Evolutionary conservation across 30 jellyfish, hydroid and myxozoan species (phyloP), one percentile per base, ranked within the genome.

Genomic region (Aurelia coerulea): DNA sequence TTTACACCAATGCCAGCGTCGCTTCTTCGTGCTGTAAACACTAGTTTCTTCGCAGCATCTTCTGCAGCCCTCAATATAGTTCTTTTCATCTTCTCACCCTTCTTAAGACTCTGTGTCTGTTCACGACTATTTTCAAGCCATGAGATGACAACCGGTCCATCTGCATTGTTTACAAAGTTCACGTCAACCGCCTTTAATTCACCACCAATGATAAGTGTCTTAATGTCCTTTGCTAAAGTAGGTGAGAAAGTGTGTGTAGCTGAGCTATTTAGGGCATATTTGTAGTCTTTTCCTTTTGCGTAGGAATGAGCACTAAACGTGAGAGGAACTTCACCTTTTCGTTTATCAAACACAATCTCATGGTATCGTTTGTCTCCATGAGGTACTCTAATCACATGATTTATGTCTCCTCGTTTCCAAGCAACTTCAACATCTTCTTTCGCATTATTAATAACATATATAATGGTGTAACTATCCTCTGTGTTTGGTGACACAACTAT

Each of bases 41-140:
- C 53, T 5, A 73, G 53, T 41, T 81, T 68, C 18, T 60, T 63
- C 4, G 59, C 53, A 51, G 68, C 54, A 50, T 74, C 69, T 2
- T 18, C 63, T 16, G 76, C 77, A 16, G 42, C 18, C 66, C 51
- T 15, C 9, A 66, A 35, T 2, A 84, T 52, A 4, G 53, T 67
- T 50, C 50, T 59, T 31, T 46, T 50, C 10, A 10, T 37, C 3
- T 2, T 84, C 12, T 65, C 77, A 32, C 83, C 76, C 59, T 69
- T 69, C 29, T 62, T 78, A 41, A 84, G 74, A 9, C 34, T 52
- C n/a, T 73, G 35, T 11, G 23, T 65, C 32, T 41, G 65, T 29
- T 69, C 83, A 2, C 14, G 68, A 2, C 19, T 60, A 56, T 73
- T 18, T n/a, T 84, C 93, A 5, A 62, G 42, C 93, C 93, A 84